Evolutionary conservation across 2,797 vertebrate genomes (phyloP).

Genomic region (Geotria australis): DNA sequence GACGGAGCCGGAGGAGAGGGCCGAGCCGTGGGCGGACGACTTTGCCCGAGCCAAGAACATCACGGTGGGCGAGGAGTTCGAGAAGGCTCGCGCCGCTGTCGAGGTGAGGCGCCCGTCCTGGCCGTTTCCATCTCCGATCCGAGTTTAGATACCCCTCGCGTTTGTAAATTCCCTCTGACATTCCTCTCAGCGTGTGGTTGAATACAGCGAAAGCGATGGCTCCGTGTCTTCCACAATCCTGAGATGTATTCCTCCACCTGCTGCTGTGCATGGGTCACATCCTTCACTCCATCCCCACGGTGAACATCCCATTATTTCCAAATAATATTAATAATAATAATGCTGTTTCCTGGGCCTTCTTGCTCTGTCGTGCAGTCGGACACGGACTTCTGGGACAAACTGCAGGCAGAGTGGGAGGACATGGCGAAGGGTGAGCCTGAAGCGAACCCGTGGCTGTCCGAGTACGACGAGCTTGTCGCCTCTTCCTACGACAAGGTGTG

Average conservation of each 20-base stretch:
- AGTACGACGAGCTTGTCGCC: constrained; percentile 57
- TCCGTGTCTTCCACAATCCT: no score
- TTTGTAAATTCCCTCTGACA: no score
- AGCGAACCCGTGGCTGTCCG: constrained; percentile 86
- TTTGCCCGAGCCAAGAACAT: constrained; percentile 22
- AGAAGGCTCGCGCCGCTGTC: constrained; percentile 73
- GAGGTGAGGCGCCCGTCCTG: constrained; percentile 30
- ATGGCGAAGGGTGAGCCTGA: constrained; percentile 92
- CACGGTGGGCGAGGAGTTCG: constrained; percentile 45
- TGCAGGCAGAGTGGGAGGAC: constrained; percentile 96
- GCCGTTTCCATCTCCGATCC: no score
- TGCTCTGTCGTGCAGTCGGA: constrained; percentile 26
- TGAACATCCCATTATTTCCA: no score
- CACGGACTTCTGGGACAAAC: constrained; percentile 97
- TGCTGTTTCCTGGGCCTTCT: no score
- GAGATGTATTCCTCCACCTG: no score
- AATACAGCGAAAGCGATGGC: no score
- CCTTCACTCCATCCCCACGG: no score
- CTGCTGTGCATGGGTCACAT: no score
- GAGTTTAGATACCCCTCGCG: no score
- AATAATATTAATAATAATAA: no score
- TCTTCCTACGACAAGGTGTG: constrained; percentile 67
- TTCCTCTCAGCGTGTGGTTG: no score
- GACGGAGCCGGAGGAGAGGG: constrained; percentile 19
- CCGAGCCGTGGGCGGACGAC: constrained; percentile 84